Evolutionary conservation across 1,140 invertebrate genomes (phyloP), one percentile per base, ranked within the genome.

Genomic region (Chelonus insularis): DNA sequence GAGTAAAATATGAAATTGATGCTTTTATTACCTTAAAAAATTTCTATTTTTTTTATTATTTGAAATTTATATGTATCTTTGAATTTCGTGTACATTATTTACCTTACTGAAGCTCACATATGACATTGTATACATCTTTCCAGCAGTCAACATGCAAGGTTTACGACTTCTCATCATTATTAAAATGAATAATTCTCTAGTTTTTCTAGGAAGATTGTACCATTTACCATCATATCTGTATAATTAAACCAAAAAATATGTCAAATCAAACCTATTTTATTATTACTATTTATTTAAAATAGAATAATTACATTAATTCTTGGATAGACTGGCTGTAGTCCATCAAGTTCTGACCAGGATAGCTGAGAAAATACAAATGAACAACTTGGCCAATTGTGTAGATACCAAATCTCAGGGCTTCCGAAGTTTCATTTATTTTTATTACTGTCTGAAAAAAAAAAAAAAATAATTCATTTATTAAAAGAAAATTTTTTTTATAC

Each of bases 51-150:
- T 20, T 12, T 16, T 4, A 29, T 29, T 50, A 18, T 34, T 11
- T 45, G 21, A 36, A 14, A 12, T 29, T 18, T 47, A 4, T 2
- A 20, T 55, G 4, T 6, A 48, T 0, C 12, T 47, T 7, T 25
- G 2, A 34, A 9, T 16, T 47, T 23, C 8, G 4, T 4, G 21
- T 18, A 32, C 20, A 8, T 5, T 45, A n/a, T 16, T 41, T 41
- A 62, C 60, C n/a, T 5, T 50, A 8, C 23, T n/a, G 14, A 62
- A 62, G 23, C 45, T 55, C 34, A 50, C 41, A 9, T 11, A 62
- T 9, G 60, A 62, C 60, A 62, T 62, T 3, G 36, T 56, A 32
- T 59, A 66, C 8, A 66, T 29, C 34, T 62, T 66, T 41, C 64
- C 64, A 32, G 64, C 64, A 9, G 64, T 62, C 18, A 66, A 43